phyloP scores from a whole-genome alignment of 2,888 invertebrate genomes.

The Lithophane ornitopus region DNA sequence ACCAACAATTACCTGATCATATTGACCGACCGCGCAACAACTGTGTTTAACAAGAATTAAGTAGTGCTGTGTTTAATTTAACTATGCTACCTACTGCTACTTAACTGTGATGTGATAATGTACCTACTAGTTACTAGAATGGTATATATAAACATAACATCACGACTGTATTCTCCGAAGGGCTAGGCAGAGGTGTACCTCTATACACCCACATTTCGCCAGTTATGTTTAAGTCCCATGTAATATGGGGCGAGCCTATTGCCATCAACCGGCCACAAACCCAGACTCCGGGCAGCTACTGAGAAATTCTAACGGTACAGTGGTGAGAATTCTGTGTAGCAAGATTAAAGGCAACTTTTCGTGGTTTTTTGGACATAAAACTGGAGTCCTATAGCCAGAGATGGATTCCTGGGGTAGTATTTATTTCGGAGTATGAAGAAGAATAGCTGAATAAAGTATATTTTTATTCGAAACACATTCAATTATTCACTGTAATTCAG shows the following conservation, averaged over 20 bases:
- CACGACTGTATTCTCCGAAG: too few relatives aligned
- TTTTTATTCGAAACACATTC: neutral
- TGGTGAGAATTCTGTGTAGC: neutral
- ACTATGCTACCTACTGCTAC: slow-evolving; percentile 6
- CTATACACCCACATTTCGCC: too few relatives aligned
- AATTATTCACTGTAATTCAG: neutral
- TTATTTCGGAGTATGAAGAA: neutral
- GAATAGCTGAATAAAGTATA: neutral
- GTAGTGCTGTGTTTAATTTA: slow-evolving; percentile 31
- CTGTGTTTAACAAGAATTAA: slow-evolving; percentile 50
- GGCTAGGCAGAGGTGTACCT: too few relatives aligned
- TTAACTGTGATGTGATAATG: neutral
- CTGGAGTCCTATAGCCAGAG: too few relatives aligned
- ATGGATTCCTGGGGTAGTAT: neutral
- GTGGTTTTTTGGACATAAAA: neutral
- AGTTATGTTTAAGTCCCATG: too few relatives aligned
- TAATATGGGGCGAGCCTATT: too few relatives aligned
- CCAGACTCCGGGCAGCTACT: too few relatives aligned
- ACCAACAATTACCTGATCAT: slow-evolving; percentile 62
- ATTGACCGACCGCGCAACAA: slow-evolving; percentile 45
- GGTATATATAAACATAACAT: neutral
- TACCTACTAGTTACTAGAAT: neutral
- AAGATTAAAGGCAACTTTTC: too few relatives aligned
- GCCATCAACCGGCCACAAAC: too few relatives aligned
- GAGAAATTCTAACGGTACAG: neutral